Evolutionary conservation across 2,797 vertebrate genomes (phyloP).

Genomic region (Echeneis naucrates): DNA sequence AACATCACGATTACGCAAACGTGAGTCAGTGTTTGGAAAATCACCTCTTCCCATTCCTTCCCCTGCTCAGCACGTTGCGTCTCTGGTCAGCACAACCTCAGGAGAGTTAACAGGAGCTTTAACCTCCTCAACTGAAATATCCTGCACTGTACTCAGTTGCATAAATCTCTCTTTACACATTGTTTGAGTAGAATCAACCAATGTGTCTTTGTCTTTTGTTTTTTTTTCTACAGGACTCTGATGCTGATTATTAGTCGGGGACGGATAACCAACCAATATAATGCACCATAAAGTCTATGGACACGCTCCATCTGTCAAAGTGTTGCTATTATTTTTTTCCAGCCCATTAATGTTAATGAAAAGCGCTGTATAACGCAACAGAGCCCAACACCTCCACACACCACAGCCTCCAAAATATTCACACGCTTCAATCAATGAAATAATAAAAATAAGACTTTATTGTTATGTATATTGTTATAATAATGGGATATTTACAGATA

Average conservation of each 20-base stretch:
- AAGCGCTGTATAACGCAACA: not conserved
- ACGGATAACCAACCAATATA: not conserved
- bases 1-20: constrained; percentile 25
- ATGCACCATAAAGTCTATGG: not conserved
- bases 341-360: not conserved
- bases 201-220: not conserved
- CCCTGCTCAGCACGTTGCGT: constrained; percentile 15
- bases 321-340: not conserved
- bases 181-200: too few relatives aligned
- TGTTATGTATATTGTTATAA: constrained; percentile 8
- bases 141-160: not conserved
- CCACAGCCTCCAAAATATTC: not conserved
- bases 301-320: too few relatives aligned
- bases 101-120: constrained; percentile 40
- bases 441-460: too few relatives aligned
- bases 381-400: not conserved
- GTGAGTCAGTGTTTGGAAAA: constrained; percentile 43
- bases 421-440: not conserved
- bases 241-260: not conserved
- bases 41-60: constrained; percentile 21
- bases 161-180: constrained; percentile 40
- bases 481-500: constrained; percentile 10
- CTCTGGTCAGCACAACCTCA: constrained; percentile 37
- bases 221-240: not conserved
- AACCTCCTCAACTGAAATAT: constrained; percentile 22